phyloP scores from a whole-genome alignment of 2,888 invertebrate species.

The Xestobium rufovillosum region DNA sequence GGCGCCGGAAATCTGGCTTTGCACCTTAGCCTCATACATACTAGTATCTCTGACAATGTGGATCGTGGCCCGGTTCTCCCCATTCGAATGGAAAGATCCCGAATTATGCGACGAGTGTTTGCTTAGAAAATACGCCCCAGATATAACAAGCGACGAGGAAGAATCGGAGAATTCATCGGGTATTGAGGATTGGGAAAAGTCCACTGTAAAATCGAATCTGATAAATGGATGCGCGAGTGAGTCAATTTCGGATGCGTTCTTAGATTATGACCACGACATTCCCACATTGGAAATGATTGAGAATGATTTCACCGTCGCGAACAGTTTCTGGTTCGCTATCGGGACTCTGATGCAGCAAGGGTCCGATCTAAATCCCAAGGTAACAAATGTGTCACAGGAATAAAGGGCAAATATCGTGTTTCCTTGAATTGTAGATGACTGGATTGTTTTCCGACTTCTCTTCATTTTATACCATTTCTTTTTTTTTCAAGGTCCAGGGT shows the following conservation, averaged over 20 bases:
- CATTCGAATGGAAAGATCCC: constrained; percentile 70
- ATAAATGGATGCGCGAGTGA: constrained; percentile 25
- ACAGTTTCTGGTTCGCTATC: constrained; percentile 95
- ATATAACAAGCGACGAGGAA: constrained; percentile 34
- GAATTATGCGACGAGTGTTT: constrained; percentile 51
- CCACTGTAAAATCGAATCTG: background rate
- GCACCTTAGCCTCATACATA: constrained; percentile 69
- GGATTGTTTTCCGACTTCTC: no score
- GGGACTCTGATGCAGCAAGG: constrained; percentile 93
- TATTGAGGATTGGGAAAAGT: constrained; percentile 28
- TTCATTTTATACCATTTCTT: no score
- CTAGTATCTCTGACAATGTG: constrained; percentile 74
- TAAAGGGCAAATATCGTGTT: no score
- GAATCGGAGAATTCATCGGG: constrained; percentile 29
- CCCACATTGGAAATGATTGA: constrained; percentile 43
- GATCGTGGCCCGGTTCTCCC: constrained; percentile 78
- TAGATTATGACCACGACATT: constrained; percentile 21
- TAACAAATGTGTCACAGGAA: no score
- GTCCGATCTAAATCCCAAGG: constrained; percentile 87
- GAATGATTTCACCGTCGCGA: constrained; percentile 77
- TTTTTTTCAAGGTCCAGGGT: no score
- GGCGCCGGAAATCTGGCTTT: constrained; percentile 78
- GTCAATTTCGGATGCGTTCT: constrained; percentile 24
- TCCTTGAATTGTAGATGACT: no score
- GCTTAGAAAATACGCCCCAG: constrained; percentile 28